Evolutionary conservation across 2,888 invertebrate species (phyloP), one percentile per base, ranked within the genome.

Genomic region (Nowickia ferox): DNA sequence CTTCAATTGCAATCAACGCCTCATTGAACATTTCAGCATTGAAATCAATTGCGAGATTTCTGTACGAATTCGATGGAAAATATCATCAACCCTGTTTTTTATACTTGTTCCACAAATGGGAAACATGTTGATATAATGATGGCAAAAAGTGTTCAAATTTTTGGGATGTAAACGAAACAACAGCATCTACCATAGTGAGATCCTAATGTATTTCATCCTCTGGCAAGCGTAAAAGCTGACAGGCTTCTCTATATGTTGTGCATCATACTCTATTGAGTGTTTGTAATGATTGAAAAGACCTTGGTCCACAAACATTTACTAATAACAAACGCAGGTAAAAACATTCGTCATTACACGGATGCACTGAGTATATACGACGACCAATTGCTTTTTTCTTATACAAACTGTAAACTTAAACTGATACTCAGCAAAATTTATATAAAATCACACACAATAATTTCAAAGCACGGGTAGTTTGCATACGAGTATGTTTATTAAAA

Each of bases 11-110:
- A 44, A 65, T 46, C 46, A 46, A 30, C 13, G 46, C 22, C 22
- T 65, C 15, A 46, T 44, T 61, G 4, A 40, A 65, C 15, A 65
- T 44, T 5, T 22, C 46, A 19, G 22, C 65, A 15, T 22, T 15
- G 42, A 10, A 63, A 19, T 19, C 17, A 63, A 57, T 57, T 19
- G 10, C 10, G 19, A 4, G 11, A 63, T 44, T 10, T 15, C 19
- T 44, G 44, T 59, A 38, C 57, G 30, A 30, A 17, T n/a, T 15
- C 40, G 40, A 42, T 40, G 40, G 3, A 61, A 46, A 30, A 46
- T 65, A 22, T 65, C 65, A 15, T 65, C 46, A 65, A 10, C 11
- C 30, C 48, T 65, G 15, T 46, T 46, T 46, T 44, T 63, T 44
- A 42, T 42, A 42, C 19, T 42, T 17, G 30, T 61, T 9, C 42